These are phyloP conservation scores for Drosophila greeni DNA, from an alignment of 2,888 invertebrate genomes.

Conservation along the genomic window DNA sequence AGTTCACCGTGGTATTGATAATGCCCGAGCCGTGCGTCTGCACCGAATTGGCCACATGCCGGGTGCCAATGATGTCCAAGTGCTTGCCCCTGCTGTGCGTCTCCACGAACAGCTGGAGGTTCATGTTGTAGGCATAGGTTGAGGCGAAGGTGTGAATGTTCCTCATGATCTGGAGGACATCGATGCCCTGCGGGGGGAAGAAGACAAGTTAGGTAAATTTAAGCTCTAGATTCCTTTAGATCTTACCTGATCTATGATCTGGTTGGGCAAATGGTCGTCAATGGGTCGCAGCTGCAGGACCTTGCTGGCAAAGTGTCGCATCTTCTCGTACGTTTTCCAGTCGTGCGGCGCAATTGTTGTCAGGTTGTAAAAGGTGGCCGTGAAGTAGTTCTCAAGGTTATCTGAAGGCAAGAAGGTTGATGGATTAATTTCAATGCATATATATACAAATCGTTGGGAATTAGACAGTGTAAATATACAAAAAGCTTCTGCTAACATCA, in stretches of 20 bases:
- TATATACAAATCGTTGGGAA: not conserved
- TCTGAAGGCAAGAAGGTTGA: conserved; percentile 62
- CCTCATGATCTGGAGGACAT: conserved; percentile 97
- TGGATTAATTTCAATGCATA: too few species aligned
- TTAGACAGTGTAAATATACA: not conserved
- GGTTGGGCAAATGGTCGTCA: conserved; percentile 96
- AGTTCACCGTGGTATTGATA: conserved; percentile 95
- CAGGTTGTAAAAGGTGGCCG: conserved; percentile 96
- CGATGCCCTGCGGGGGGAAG: conserved; percentile 84
- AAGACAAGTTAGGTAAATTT: not conserved
- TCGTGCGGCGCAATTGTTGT: conserved; percentile 98
- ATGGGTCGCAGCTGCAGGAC: conserved; percentile 89
- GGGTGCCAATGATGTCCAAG: conserved; percentile 95
- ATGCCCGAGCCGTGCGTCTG: conserved; percentile 98
- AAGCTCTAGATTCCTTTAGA: not conserved
- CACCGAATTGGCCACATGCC: conserved; percentile 97
- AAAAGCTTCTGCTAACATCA: not conserved
- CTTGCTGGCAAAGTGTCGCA: conserved; percentile 93
- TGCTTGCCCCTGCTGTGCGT: conserved; percentile 94
- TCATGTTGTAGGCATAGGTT: conserved; percentile 95
- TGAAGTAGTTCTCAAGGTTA: conserved; percentile 92
- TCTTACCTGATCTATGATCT: conserved; percentile 92
- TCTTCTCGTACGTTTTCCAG: conserved; percentile 98
- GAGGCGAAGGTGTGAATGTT: conserved; percentile 97
- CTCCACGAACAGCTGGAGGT: conserved; percentile 97